Percentiles rank a stretch among this genome's conserved stretches.
These are phyloP conservation scores for Diorhabda carinulata DNA, from an alignment of 1,140 invertebrate species.

Conservation along the genomic window DNA sequence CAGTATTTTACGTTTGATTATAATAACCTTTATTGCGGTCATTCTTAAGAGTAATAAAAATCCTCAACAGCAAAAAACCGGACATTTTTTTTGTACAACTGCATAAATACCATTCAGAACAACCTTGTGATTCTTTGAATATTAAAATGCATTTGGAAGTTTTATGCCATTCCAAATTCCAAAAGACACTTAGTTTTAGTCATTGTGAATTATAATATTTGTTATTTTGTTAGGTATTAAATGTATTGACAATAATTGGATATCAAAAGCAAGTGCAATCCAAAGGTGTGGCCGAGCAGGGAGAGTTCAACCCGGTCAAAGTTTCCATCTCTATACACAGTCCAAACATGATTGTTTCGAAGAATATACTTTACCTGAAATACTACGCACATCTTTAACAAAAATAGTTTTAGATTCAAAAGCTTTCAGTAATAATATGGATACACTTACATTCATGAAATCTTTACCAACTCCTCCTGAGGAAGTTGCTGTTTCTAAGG, in stretches of 20 bases:
- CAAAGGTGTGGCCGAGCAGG: conserved; percentile 66
- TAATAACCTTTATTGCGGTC: no score
- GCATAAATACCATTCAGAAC: no score
- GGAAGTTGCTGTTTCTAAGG: conserved; percentile 41
- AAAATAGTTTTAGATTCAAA: conserved; percentile 63
- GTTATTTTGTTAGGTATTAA: conserved; percentile 25
- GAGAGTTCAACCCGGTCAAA: conserved; percentile 69
- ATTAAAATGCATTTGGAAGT: no score
- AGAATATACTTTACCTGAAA: conserved; percentile 57
- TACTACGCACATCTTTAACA: conserved; percentile 58
- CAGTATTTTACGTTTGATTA: no score
- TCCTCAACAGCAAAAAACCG: no score
- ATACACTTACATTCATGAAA: conserved; percentile 50
- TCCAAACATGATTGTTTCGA: conserved; percentile 50
- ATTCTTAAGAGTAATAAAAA: no score
- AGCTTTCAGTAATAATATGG: conserved; percentile 46
- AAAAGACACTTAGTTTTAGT: no score
- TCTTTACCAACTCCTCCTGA: conserved; percentile 52
- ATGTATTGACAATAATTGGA: conserved; percentile 59
- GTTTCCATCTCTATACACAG: conserved; percentile 69
- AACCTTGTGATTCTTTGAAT: no score
- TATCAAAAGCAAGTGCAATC: conserved; percentile 72
- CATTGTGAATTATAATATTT: background rate
- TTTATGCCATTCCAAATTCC: no score
- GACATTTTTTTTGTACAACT: no score